Evolutionary conservation across 2,797 vertebrate species (phyloP).

Genomic region (Tragopan temminckii): DNA sequence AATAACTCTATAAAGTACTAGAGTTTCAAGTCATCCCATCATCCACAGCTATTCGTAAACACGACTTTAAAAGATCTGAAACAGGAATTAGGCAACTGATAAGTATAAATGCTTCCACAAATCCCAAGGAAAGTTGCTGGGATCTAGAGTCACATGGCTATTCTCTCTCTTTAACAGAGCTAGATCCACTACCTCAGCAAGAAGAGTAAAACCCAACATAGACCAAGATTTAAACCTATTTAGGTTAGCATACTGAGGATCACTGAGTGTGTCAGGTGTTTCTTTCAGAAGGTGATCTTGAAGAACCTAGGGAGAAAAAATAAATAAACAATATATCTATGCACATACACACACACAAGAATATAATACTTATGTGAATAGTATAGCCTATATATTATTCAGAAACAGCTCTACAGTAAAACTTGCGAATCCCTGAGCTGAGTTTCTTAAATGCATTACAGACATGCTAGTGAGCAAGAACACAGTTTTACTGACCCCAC

Average conservation of each 20-base stretch:
- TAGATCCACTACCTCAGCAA: not conserved
- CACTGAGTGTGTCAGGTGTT: conserved; percentile 93
- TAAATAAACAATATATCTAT: not conserved
- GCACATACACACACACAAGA: not conserved
- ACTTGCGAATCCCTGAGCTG: not conserved
- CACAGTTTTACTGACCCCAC: not conserved
- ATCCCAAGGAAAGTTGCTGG: not conserved
- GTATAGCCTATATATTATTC: not conserved
- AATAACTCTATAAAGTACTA: not conserved
- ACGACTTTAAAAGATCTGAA: not conserved
- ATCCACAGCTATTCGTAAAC: not conserved
- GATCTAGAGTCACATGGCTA: not conserved
- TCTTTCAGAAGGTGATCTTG: conserved; percentile 95
- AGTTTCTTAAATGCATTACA: not conserved
- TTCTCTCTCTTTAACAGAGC: not conserved
- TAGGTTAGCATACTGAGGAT: conserved; percentile 90
- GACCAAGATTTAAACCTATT: not conserved
- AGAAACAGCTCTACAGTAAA: not conserved
- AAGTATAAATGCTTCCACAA: not conserved
- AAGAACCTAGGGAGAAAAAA: conserved; percentile 81
- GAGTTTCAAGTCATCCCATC: not conserved
- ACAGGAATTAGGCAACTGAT: not conserved
- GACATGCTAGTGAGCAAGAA: not conserved
- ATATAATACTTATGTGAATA: not conserved
- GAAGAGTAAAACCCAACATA: not conserved